Evolutionary conservation across 2,797 vertebrate species (phyloP).

Genomic region (Dallia pectoralis): DNA sequence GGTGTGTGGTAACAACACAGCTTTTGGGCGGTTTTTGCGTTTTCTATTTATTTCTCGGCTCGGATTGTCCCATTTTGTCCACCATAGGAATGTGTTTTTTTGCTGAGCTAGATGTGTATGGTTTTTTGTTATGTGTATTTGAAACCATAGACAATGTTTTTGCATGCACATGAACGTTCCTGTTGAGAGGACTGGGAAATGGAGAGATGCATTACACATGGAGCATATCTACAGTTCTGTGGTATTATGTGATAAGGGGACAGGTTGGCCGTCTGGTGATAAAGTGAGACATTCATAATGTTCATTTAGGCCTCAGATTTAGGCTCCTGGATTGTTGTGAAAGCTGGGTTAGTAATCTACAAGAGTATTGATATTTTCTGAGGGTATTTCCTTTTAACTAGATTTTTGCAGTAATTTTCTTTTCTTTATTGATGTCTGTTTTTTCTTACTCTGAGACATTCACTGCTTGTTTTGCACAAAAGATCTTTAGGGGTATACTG

Average conservation of each 20-base stretch:
- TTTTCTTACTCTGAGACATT: not conserved
- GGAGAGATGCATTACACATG: not conserved
- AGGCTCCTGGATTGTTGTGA: not conserved
- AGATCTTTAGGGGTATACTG: not conserved
- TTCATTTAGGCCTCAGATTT: not conserved
- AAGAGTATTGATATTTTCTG: not conserved
- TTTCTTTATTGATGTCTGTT: not conserved
- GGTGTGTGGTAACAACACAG: not conserved
- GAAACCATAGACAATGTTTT: constrained; percentile 64
- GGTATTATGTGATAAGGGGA: not conserved
- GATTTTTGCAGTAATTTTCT: constrained; percentile 1
- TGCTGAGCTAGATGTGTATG: constrained; percentile 68
- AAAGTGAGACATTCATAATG: not conserved
- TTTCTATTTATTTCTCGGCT: not conserved
- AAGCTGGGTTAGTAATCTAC: not conserved
- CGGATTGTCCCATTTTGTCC: constrained; percentile 15
- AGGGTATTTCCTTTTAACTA: not conserved
- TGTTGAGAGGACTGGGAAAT: constrained; percentile 48
- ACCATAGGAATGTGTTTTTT: constrained; percentile 58
- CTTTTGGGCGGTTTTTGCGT: not conserved
- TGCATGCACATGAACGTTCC: constrained; percentile 75
- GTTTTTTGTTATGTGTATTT: constrained; percentile 72
- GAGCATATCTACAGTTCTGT: not conserved
- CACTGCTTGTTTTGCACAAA: constrained; percentile 17
- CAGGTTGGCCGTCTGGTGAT: not conserved